phyloP scores from a whole-genome alignment of 37 sponge, comb jelly and placozoan species.

The Bolinopsis microptera region DNA sequence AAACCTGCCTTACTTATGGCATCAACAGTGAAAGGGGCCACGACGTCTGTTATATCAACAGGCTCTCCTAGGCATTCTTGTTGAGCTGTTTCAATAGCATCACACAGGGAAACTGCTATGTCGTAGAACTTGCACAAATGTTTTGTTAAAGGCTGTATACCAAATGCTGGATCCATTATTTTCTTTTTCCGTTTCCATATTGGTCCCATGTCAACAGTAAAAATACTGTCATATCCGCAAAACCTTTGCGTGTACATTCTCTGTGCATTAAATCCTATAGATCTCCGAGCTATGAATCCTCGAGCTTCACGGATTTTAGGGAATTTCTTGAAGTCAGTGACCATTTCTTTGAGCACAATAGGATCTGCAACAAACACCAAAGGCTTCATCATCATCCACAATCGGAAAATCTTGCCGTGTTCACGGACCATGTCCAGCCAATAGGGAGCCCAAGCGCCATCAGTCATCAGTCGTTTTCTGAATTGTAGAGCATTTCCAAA shows the following conservation, averaged over 20 bases:
- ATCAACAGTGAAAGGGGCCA: neutral
- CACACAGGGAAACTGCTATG: neutral
- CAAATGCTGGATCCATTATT: constrained; percentile 31
- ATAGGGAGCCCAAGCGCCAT: neutral
- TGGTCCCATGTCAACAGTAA: constrained; percentile 9
- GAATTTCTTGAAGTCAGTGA: constrained; percentile 19
- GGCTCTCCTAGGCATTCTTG: neutral
- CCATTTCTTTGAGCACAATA: neutral
- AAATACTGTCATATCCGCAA: constrained; percentile 2
- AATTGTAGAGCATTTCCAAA: neutral
- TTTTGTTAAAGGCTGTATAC: neutral
- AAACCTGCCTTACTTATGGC: constrained; percentile 18
- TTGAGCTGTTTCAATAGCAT: neutral
- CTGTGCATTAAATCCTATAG: neutral
- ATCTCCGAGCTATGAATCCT: neutral
- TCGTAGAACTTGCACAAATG: neutral
- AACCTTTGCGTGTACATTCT: neutral
- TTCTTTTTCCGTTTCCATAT: constrained; percentile 41
- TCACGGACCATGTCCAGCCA: constrained; percentile 36
- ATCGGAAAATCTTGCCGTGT: neutral
- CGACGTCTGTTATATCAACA: too few relatives aligned
- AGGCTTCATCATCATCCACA: neutral
- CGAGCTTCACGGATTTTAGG: neutral
- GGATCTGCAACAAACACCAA: constrained; percentile 3
- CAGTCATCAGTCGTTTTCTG: neutral